Percentiles rank a stretch among this genome's conserved stretches.
Evolutionary conservation across 2,113 vertebrate genomes (phyloP).

Genomic region (Erythrocercus mccallii): DNA sequence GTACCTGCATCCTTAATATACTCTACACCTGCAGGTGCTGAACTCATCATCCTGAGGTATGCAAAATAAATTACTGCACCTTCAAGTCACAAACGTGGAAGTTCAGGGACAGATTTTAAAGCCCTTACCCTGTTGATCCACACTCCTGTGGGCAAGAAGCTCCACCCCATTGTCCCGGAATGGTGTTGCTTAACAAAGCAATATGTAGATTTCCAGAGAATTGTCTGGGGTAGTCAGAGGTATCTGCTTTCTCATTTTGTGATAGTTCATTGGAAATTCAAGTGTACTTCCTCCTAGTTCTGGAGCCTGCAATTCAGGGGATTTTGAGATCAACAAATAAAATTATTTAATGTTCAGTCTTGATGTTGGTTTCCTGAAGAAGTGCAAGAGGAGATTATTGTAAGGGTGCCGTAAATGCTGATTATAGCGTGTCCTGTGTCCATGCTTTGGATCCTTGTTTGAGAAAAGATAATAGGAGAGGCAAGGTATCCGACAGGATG

Average conservation of each 20-base stretch:
- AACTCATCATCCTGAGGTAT: background rate
- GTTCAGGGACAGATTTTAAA: background rate
- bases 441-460: background rate
- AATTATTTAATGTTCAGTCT: background rate
- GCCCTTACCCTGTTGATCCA: background rate
- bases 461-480: background rate
- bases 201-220: background rate
- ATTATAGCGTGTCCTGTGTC: background rate
- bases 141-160: background rate
- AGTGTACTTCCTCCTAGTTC: background rate
- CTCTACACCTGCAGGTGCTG: background rate
- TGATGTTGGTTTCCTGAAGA: background rate
- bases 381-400: background rate
- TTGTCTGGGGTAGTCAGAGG: background rate
- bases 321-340: background rate
- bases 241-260: background rate
- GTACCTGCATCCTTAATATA: background rate
- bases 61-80: background rate
- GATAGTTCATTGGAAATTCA: background rate
- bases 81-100: background rate
- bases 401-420: background rate
- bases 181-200: background rate
- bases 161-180: fast-evolving
- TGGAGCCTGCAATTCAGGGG: background rate
- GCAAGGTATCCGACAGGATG: background rate